Base-by-base conservation (phyloP, 2,113 vertebrate genomes). In the Cyprinus carpio region DNA sequence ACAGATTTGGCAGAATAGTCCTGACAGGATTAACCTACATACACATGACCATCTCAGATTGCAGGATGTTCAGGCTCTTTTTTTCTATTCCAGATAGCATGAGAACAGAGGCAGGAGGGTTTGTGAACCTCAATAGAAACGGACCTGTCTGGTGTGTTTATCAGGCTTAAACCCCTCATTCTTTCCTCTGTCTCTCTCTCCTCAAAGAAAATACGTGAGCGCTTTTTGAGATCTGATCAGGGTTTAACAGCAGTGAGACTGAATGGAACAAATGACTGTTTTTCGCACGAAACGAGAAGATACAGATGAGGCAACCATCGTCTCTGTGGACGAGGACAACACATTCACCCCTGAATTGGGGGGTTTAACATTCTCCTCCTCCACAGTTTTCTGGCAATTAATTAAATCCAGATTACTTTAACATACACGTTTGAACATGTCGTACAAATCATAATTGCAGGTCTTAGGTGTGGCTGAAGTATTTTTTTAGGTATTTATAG, bases 161-260 rank as follows among this genome's bases (percentile, higher is more conserved):
- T 83, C 75, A 72, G 58, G 71, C 75, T 92, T 90, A 88, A 87
- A 87, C 88, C 89, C 78, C 79, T 72, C 34, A 40, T 72, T 40
- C 31, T 75, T n/a, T n/a, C n/a, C n/a, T n/a, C n/a, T n/a, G n/a
- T n/a, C 84, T 87, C 77, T 67, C 90, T 81, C 82, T 83, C 84
- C 60, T 75, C 58, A 81, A 76, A 84, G 71, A 85, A 75, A 87
- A 58, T 86, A 86, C 75, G 69, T 74, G 72, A n/a, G 58, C 80
- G 76, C 84, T 89, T 82, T n/a, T 85, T 83, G 84, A 86, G 84
- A 85, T 83, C 80, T 54, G 77, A 82, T 83, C 75, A 83, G 76
- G 80, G 58, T n/a, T 71, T 71, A 71, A 40, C 34, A 9, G 65
- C 65, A 69, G 75, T 27, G 69, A 31, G 81, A 87, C 60, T 83